These are phyloP conservation scores for Columba guinea DNA, from an alignment of 2,797 vertebrate genomes.

Conservation along the genomic window DNA sequence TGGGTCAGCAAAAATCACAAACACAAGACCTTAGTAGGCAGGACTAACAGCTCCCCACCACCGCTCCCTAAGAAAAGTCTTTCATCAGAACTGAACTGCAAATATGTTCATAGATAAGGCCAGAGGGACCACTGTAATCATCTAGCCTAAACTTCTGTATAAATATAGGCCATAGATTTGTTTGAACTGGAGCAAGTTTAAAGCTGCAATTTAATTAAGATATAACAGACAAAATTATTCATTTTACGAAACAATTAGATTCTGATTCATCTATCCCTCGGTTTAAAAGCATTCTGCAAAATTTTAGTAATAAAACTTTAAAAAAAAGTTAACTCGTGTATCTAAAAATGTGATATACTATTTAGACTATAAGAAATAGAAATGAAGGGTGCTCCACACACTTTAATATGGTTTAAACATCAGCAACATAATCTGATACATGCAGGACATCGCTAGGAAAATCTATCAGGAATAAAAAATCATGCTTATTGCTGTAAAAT, in stretches of 20 bases:
- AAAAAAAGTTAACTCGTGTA: neutral
- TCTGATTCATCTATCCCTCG: neutral
- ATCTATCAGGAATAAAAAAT: neutral
- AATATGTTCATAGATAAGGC: neutral
- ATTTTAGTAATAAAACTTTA: neutral
- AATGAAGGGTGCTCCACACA: neutral
- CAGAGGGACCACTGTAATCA: neutral
- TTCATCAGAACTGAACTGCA: neutral
- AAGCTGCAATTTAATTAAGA: slow-evolving; percentile 22
- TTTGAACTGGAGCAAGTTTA: neutral
- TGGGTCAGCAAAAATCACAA: neutral
- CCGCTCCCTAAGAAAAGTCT: neutral
- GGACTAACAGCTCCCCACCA: neutral
- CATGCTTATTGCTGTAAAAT: neutral
- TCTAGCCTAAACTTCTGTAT: neutral
- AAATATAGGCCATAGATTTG: neutral
- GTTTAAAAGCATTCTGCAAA: neutral
- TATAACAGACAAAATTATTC: neutral
- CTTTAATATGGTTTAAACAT: neutral
- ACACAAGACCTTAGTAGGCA: neutral
- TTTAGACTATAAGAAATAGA: neutral
- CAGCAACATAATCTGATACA: neutral
- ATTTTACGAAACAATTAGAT: neutral
- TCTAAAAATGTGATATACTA: neutral
- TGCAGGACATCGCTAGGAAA: neutral